Evolutionary conservation across 2,113 vertebrate genomes (phyloP), one percentile per base, ranked within the genome.

Genomic region (Guaruba guarouba): DNA sequence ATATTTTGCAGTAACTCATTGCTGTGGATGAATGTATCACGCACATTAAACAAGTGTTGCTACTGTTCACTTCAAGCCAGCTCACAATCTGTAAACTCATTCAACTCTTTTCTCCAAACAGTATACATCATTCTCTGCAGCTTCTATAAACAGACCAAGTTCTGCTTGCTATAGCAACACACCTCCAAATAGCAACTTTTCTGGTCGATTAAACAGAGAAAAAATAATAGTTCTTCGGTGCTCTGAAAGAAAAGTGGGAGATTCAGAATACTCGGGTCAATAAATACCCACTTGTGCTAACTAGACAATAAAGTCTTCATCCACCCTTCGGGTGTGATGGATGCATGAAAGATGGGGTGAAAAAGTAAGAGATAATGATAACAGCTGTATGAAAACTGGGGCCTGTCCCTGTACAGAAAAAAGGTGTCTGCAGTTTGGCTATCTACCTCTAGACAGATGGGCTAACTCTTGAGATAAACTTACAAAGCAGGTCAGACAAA

Each of bases 51-150:
- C 51, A 93, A 93, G 80, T n/a, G 73, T 81, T 75, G 93, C 93
- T 93, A 96, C 95, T 93, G 92, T 94, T 97, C 92, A 84, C 55
- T 97, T 96, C 73, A 86, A 97, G 88, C 86, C 86, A 95, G 64
- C 68, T 93, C 82, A 74, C 68, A 86, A 59, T 77, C 79, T 92
- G 71, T 86, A 75, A 59, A 90, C 76, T 92, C 76, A 92, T 95
- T 94, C 92, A 90, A 78, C 46, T 43, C 81, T 86, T 92, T 86
- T 94, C 82, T 94, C 71, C 41, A 93, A 96, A 96, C 68, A 86
- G 44, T 54, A 81, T 83, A 62, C 37, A 92, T 95, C 55, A 88
- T 88, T 81, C 76, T 51, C 41, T 95, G 91, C 43, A 92, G 88
- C 35, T 96, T 90, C 90, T 94, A 83, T 91, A 93, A 96, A 95